A percentile compares a stretch with the other conserved stretches of the same genome.
Conservation (phyloP, 2,113 vertebrate species). For the Sinosuthora webbiana region DNA sequence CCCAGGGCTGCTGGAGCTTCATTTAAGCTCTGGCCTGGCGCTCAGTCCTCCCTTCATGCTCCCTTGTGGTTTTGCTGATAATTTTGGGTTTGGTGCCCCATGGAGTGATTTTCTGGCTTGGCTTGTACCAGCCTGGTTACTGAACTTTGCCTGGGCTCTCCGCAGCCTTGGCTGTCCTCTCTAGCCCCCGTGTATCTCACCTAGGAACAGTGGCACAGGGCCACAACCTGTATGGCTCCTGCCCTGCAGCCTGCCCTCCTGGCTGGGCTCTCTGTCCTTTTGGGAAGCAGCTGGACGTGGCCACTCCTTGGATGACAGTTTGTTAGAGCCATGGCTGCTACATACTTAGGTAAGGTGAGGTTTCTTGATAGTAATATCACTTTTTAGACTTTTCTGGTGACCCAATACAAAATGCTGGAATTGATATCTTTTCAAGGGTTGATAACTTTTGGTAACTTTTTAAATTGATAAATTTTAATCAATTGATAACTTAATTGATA, state of each 20-base stretch:
- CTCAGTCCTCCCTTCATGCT: fast-evolving
- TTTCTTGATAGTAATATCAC: background rate
- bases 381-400: background rate
- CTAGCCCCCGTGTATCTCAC: fast-evolving
- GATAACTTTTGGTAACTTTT: too few relatives aligned
- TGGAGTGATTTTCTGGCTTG: background rate
- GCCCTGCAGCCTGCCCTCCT: background rate
- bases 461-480: too few relatives aligned
- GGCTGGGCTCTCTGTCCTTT: fast-evolving
- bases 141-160: fast-evolving
- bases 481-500: background rate
- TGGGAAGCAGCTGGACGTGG: background rate
- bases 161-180: fast-evolving
- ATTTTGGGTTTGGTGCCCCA: fast-evolving
- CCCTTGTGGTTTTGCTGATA: fast-evolving
- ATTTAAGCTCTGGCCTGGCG: background rate
- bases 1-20: background rate
- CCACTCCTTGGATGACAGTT: fast-evolving
- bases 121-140: fast-evolving
- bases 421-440: background rate
- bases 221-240: background rate
- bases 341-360: background rate
- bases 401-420: background rate
- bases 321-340: background rate
- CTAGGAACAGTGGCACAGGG: background rate